phyloP scores from a whole-genome alignment of 2,888 invertebrate genomes.

The Papilio elwesi region DNA sequence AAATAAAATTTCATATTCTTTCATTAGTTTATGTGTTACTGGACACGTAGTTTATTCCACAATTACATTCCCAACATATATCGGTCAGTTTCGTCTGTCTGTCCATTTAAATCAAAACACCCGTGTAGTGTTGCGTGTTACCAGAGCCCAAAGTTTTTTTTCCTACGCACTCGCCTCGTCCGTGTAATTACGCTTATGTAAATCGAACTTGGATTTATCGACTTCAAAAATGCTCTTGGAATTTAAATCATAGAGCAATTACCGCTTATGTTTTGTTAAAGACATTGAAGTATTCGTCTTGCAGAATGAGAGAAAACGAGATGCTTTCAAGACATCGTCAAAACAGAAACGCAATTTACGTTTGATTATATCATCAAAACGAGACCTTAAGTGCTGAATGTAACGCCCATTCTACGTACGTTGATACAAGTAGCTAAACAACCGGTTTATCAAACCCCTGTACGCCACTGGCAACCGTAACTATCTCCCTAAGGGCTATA shows the following conservation, averaged over 20 bases:
- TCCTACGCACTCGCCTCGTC: conserved; percentile 44
- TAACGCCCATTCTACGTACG: conserved; percentile 43
- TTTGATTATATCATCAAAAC: conserved; percentile 23
- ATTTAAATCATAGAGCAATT: conserved; percentile 54
- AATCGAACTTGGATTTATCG: conserved; percentile 77
- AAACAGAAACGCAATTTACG: conserved; percentile 13
- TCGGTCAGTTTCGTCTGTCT: not conserved
- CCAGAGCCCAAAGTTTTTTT: conserved; percentile 49
- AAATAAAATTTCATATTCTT: no score
- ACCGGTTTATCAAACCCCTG: not conserved
- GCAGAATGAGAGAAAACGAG: not conserved
- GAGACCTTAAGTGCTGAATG: conserved; percentile 49
- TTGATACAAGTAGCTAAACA: conserved; percentile 19
- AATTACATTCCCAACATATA: not conserved
- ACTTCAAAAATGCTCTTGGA: conserved; percentile 59
- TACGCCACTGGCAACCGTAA: conserved; percentile 18
- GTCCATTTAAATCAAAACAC: conserved; percentile 53
- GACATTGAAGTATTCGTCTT: not conserved
- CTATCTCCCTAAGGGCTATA: conserved; percentile 27
- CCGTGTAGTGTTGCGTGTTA: conserved; percentile 57
- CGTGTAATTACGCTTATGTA: conserved; percentile 72
- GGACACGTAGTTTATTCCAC: no score
- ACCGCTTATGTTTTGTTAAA: not conserved
- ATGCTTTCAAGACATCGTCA: conserved; percentile 5
- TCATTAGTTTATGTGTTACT: no score